Evolutionary conservation across 2,888 invertebrate species (phyloP), one percentile per base, ranked within the genome.

Genomic region (Beris morrisii): DNA sequence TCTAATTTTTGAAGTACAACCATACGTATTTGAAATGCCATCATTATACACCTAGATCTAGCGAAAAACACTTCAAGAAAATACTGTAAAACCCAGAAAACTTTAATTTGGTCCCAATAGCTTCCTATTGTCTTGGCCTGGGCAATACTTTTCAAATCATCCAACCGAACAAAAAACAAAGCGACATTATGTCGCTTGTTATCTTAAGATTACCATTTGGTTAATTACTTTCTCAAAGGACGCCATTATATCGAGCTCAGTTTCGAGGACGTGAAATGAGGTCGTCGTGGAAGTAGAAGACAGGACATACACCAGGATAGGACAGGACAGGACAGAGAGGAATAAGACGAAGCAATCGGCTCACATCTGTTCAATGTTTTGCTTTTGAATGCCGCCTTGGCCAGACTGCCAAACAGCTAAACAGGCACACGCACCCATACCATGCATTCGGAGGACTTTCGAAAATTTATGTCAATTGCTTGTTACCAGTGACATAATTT

Each of bases 401-500:
- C 31, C 30, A 12, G 13, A 13, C 55, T 32, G 28, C 55, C 55
- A 55, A 12, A 15, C 55, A 22, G 22, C 22, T 28, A 52, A 11
- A 52, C 12, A 28, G 53, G 53, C 31, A 30, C 53, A 28, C 53
- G 28, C 31, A 13, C 52, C 11, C 50, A 50, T 28, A 50, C 50
- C 9, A 38, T 38, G 9, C 50, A 44, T 43, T 15, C 13, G 50
- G 48, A 11, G 52, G 58, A 48, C 50, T 54, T 32, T 63, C 61
- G 66, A 66, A 67, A 69, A 69, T 69, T 69, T 69, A 69, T 69
- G 69, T 69, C 69, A 69, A 69, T 66, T 69, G 69, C 64, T 65
- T 69, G 64, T 69, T 69, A 67, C 69, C 69, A 69, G 69, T 69
- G 69, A 69, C 69, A 69, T 69, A 69, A 69, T 69, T 69, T 69